Conservation (phyloP, 2,888 invertebrate species). For the Melinaea marsaeus region DNA sequence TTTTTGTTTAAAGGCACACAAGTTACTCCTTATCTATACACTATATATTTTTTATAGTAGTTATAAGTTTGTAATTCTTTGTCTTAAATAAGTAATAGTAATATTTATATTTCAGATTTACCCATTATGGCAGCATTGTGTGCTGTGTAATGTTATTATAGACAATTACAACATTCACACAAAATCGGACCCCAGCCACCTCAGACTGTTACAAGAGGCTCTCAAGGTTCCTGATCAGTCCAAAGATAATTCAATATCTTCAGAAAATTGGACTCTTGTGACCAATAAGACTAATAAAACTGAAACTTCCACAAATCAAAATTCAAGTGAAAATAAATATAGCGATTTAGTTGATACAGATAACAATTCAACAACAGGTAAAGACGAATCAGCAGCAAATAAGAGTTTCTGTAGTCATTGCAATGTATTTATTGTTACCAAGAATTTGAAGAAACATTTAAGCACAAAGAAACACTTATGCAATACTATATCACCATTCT, state of each 20-base stretch:
- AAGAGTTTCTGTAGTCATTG: constrained; percentile 17
- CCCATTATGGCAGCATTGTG: constrained; percentile 33
- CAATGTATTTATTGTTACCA: constrained; percentile 13
- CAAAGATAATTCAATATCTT: too few species aligned
- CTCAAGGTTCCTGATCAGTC: neutral
- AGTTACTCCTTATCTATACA: neutral
- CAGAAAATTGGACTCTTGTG: too few species aligned
- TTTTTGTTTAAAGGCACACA: neutral
- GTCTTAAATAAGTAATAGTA: neutral
- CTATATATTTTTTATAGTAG: too few species aligned
- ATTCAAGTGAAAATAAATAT: neutral
- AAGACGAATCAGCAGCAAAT: neutral
- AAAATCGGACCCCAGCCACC: constrained; percentile 11
- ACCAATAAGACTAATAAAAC: too few species aligned
- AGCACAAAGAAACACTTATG: constrained; percentile 10
- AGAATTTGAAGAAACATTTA: constrained; percentile 9
- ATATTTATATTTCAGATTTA: constrained; percentile 31
- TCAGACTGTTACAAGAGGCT: constrained; percentile 4
- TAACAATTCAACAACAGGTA: neutral
- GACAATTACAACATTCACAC: constrained; percentile 26
- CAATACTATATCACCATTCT: constrained; percentile 15
- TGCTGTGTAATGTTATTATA: constrained; percentile 35
- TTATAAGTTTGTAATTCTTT: neutral
- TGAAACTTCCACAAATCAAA: neutral
- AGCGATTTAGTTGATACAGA: neutral